Conservation (phyloP, 2,888 invertebrate genomes). For the Rugalucina vietnamica region DNA sequence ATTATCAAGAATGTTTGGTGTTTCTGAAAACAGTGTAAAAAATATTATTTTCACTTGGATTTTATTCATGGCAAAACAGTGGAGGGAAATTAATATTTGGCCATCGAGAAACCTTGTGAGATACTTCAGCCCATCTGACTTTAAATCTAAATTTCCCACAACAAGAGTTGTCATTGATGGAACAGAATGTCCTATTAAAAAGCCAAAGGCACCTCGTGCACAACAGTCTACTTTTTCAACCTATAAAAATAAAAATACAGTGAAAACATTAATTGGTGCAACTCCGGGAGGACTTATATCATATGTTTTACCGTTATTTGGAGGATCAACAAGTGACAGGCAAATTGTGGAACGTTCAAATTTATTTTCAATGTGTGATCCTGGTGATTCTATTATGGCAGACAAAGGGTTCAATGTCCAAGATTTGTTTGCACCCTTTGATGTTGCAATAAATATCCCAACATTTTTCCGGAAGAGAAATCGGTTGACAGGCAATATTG, state of each 20-base stretch:
- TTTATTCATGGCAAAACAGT: slow-evolving; percentile 54
- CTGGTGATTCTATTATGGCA: slow-evolving; percentile 42
- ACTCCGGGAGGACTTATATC: slow-evolving; percentile 50
- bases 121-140: slow-evolving; percentile 55
- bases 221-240: slow-evolving; percentile 59
- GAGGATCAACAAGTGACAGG: slow-evolving; percentile 60
- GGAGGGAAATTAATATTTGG: slow-evolving; percentile 56
- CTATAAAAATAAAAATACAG: slow-evolving; percentile 64
- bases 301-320: slow-evolving; percentile 36
- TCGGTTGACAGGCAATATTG: too few species aligned
- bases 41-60: slow-evolving; percentile 48
- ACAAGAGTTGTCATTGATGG: slow-evolving; percentile 66
- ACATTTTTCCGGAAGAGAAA: slow-evolving; percentile 19
- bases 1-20: slow-evolving; percentile 44
- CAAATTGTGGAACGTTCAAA: slow-evolving; percentile 56
- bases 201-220: slow-evolving; percentile 43
- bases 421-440: slow-evolving; percentile 39
- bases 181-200: slow-evolving; percentile 63
- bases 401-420: slow-evolving; percentile 41
- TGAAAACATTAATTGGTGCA: slow-evolving; percentile 48
- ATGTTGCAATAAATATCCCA: slow-evolving; percentile 12
- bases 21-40: slow-evolving; percentile 41
- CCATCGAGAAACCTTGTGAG: slow-evolving; percentile 49
- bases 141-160: slow-evolving; percentile 55
- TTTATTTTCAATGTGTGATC: slow-evolving; percentile 42